Percentiles rank a stretch among this genome's conserved stretches.
These are phyloP conservation scores for Ochropacha duplaris DNA, from an alignment of 2,888 invertebrate genomes.

Conservation along the genomic window DNA sequence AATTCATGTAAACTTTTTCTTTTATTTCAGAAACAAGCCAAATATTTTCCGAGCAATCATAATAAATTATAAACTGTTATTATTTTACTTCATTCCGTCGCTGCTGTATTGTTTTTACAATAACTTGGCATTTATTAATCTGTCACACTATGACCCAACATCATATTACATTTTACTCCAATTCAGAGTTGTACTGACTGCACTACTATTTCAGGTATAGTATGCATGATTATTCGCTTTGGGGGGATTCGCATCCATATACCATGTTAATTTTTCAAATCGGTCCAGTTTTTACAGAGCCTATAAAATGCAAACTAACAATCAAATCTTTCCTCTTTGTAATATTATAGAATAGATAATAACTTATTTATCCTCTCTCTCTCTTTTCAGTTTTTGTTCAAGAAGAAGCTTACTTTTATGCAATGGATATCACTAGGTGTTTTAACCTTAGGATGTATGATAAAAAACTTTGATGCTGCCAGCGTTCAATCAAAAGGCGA, in stretches of 20 bases:
- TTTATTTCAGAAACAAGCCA: constrained; percentile 84
- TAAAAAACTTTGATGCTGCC: constrained; percentile 89
- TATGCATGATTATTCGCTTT: neutral
- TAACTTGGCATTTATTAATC: constrained; percentile 95
- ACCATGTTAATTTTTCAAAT: too few species aligned
- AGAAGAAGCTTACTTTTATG: constrained; percentile 88
- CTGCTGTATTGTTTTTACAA: constrained; percentile 97
- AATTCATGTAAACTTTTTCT: constrained; percentile 16
- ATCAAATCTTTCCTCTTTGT: too few species aligned
- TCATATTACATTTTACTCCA: constrained; percentile 96
- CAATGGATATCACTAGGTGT: constrained; percentile 96
- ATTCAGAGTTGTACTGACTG: constrained; percentile 95
- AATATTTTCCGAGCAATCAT: constrained; percentile 81
- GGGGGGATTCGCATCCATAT: too few species aligned
- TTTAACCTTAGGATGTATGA: constrained; percentile 94
- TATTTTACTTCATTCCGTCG: constrained; percentile 95
- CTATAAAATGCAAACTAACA: too few species aligned
- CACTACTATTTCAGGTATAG: constrained; percentile 93
- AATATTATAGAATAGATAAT: too few species aligned
- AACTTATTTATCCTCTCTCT: neutral
- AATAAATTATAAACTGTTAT: constrained; percentile 85
- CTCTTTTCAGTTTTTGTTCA: constrained; percentile 89
- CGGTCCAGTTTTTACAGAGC: too few species aligned
- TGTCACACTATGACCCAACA: constrained; percentile 96
- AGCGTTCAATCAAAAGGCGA: constrained; percentile 56